These are phyloP conservation scores for Eristalis intricaria DNA, from an alignment of 2,888 invertebrate species.

Conservation along the genomic window DNA sequence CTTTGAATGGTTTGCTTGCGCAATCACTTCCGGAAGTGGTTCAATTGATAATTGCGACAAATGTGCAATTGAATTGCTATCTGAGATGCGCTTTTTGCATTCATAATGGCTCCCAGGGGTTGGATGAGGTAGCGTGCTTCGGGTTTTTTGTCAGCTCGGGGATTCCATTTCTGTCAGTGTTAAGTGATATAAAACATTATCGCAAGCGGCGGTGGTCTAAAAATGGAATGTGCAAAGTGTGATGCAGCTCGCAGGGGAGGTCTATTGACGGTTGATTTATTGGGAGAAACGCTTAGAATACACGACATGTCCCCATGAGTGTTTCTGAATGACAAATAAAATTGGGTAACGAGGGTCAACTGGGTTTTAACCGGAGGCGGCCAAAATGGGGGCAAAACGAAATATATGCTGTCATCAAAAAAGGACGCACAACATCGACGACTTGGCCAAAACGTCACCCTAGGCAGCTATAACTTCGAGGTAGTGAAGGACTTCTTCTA, in stretches of 20 bases:
- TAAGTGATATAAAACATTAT: not conserved
- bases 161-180: not conserved
- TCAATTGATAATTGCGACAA: not conserved
- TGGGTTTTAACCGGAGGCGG: too few relatives aligned
- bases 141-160: not conserved
- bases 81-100: not conserved
- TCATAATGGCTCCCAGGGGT: not conserved
- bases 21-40: not conserved
- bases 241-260: not conserved
- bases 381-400: too few relatives aligned
- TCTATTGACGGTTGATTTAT: too few relatives aligned
- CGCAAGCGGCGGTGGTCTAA: not conserved
- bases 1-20: not conserved
- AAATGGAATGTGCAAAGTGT: not conserved
- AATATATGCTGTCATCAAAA: too few relatives aligned
- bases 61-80: not conserved
- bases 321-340: too few relatives aligned
- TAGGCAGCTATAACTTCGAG: too few relatives aligned
- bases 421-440: too few relatives aligned
- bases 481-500: too few relatives aligned
- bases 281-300: too few relatives aligned
- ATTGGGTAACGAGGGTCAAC: too few relatives aligned
- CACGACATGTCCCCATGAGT: too few relatives aligned
- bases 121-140: not conserved
- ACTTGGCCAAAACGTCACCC: too few relatives aligned